Evolutionary conservation across 2,113 vertebrate genomes (phyloP).

Genomic region (Serinus canaria): DNA sequence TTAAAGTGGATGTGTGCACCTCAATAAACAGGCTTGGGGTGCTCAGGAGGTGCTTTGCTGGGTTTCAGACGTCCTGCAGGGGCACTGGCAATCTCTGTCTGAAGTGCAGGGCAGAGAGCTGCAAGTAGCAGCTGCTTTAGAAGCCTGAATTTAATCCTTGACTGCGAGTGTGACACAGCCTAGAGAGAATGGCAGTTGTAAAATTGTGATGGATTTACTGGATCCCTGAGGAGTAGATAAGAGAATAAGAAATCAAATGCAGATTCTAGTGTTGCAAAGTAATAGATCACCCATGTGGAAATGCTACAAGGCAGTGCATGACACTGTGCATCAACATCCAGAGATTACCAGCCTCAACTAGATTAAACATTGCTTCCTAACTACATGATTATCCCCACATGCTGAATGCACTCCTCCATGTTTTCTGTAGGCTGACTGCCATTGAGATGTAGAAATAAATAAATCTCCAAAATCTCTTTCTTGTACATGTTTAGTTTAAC

Average conservation of each 20-base stretch:
- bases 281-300: constrained; percentile 34
- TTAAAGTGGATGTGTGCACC: neutral
- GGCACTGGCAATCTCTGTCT: neutral
- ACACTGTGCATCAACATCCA: constrained; percentile 10
- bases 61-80: neutral
- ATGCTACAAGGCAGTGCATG: neutral
- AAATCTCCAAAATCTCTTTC: neutral
- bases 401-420: neutral
- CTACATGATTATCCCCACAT: neutral
- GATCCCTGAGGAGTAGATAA: neutral
- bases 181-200: neutral
- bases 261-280: neutral
- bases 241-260: constrained; percentile 30
- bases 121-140: neutral
- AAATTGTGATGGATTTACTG: constrained; percentile 7
- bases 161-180: neutral
- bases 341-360: constrained; percentile 12
- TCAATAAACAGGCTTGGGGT: neutral
- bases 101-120: neutral
- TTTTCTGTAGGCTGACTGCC: neutral
- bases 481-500: neutral
- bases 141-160: neutral
- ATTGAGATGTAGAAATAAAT: neutral
- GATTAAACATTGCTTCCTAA: constrained; percentile 3
- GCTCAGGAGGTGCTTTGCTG: neutral